These are phyloP conservation scores for Oenanthe oenanthe DNA, from an alignment of 2,113 vertebrate species.

Conservation along the genomic window DNA sequence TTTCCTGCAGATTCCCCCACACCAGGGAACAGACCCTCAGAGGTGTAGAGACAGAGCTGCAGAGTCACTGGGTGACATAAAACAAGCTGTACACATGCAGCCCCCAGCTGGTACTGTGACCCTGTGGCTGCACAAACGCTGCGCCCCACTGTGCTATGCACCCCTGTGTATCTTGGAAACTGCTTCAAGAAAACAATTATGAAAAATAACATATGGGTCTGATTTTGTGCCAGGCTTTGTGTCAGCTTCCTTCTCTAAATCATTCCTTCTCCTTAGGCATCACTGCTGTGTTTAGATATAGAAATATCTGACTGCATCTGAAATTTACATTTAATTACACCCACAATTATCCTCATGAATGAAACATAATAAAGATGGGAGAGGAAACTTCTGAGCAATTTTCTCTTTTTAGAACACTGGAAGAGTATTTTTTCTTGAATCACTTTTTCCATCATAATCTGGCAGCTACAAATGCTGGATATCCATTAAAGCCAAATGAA, in stretches of 20 bases:
- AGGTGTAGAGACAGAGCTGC: background rate
- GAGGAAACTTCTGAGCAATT: background rate
- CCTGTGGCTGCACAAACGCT: background rate
- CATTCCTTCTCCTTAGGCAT: constrained; percentile 24
- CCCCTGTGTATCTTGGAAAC: background rate
- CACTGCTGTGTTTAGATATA: background rate
- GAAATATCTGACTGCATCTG: background rate
- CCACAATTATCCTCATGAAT: constrained; percentile 22
- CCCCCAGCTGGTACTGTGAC: background rate
- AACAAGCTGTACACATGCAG: background rate
- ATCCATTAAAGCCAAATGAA: background rate
- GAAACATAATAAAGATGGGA: background rate
- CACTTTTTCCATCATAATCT: background rate
- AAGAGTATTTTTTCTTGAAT: background rate
- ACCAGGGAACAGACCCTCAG: background rate
- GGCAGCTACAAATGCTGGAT: background rate
- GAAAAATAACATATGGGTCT: background rate
- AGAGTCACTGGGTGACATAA: background rate
- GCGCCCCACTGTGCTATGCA: background rate
- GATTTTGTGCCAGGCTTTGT: constrained; percentile 1
- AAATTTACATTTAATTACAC: constrained; percentile 48
- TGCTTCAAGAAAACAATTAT: background rate
- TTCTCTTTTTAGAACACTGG: background rate
- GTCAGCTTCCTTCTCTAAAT: constrained; percentile 4
- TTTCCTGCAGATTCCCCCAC: background rate